A percentile compares a stretch with the other conserved stretches of the same genome.
Conservation (phyloP, 2,113 vertebrate species). For the Loxodonta africana region DNA sequence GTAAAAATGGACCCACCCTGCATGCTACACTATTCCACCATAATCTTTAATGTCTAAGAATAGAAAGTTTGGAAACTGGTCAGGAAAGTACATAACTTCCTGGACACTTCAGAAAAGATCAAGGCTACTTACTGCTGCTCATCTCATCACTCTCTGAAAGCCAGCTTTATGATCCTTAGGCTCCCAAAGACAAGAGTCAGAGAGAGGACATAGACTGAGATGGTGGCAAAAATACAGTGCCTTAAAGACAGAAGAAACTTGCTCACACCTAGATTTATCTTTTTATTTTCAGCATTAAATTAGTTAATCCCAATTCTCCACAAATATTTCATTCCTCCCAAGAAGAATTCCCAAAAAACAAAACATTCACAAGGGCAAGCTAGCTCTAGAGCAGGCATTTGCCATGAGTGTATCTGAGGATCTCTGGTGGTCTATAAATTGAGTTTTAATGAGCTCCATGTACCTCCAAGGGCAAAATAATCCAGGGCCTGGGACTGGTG, state of each 20-base stretch:
- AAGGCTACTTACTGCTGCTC: not conserved
- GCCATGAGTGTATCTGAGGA: not conserved
- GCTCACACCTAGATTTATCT: not conserved
- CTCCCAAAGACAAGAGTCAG: not conserved
- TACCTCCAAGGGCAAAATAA: not conserved
- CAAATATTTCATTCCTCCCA: not conserved
- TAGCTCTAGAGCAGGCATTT: not conserved
- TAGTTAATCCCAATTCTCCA: not conserved
- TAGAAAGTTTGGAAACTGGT: not conserved
- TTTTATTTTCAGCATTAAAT: not conserved
- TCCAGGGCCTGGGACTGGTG: not conserved
- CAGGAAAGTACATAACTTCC: not conserved
- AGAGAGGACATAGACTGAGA: not conserved
- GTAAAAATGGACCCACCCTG: not conserved
- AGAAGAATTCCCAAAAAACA: not conserved
- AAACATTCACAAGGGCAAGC: not conserved
- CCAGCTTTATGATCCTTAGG: not conserved
- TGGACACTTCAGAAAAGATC: not conserved
- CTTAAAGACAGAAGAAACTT: not conserved
- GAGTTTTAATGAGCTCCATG: not conserved
- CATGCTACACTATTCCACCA: not conserved
- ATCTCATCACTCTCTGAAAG: not conserved
- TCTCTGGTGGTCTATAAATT: not conserved
- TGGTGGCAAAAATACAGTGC: not conserved
- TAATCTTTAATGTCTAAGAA: not conserved